Base-by-base conservation (phyloP, 1,140 invertebrate genomes). In the Lethrus apterus region DNA sequence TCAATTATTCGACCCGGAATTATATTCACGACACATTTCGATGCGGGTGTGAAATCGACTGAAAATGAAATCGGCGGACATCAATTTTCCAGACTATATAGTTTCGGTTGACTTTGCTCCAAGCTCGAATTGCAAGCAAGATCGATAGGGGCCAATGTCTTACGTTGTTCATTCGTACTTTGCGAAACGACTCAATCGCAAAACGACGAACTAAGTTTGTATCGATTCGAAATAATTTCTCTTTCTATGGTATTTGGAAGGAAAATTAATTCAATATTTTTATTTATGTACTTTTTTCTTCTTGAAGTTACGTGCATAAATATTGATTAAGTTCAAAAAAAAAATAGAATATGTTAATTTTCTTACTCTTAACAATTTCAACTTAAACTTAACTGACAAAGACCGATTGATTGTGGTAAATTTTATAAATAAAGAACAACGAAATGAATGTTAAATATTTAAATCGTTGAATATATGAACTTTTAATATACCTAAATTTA, bases 41-140 rank as follows among this genome's bases (percentile, higher is more conserved):
- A 50, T 48, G 50, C 51, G 44, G 44, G 54, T 48, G 55, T 59
- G 55, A 59, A 60, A 58, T 58, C 56, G 58, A 54, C 54, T 56
- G 58, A 60, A 60, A 60, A 60, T 60, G 50, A 58, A 60, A 56
- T 57, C 54, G 56, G 41, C 58, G 58, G 52, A 54, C 58, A 60
- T 60, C 56, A 60, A 60, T 60, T 60, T 60, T 60, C 58, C 58
- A 60, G 53, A 50, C 57, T 57, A 58, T 58, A 58, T 59, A 55
- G 54, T 55, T 52, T 48, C 44, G 33, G 40, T 42, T 44, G 35
- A 21, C 32, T 47, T 42, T 14, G 38, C 14, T 9, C 13, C 36
- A 24, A 35, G 29, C 11, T 46, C 23, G 29, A 31, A 38, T 42
- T 32, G 30, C 24, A 43, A 50, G 34, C 38, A 42, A 50, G 23